phyloP scores from a whole-genome alignment of 1,140 invertebrate genomes.

The Polyergus mexicanus region DNA sequence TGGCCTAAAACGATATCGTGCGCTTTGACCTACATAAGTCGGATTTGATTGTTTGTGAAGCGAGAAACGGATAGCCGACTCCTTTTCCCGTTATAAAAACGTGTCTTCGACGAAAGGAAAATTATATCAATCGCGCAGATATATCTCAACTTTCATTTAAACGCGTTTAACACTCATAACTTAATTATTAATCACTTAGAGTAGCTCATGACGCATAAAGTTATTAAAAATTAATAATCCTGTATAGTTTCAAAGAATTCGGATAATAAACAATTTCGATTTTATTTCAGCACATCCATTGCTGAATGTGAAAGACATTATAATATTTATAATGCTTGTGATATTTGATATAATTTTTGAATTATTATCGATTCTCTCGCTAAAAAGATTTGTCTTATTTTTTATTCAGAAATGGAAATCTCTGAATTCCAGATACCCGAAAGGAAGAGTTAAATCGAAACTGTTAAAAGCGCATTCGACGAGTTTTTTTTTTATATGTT shows the following conservation, averaged over 20 bases:
- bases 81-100: conserved; percentile 7
- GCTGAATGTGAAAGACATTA: too few relatives aligned
- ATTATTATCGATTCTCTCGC: too few relatives aligned
- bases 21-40: conserved; percentile 69
- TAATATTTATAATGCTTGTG: too few relatives aligned
- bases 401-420: background rate
- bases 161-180: background rate
- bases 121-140: background rate
- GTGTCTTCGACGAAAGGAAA: background rate
- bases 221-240: too few relatives aligned
- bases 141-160: background rate
- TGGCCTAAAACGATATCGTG: conserved; percentile 49
- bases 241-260: too few relatives aligned
- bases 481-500: conserved; percentile 37
- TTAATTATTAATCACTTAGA: background rate
- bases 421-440: background rate
- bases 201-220: too few relatives aligned
- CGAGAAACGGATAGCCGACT: background rate
- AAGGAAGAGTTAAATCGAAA: conserved; percentile 8
- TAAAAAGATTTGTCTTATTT: background rate
- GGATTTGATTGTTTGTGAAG: conserved; percentile 67
- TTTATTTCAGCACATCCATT: too few relatives aligned
- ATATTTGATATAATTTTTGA: too few relatives aligned
- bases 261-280: too few relatives aligned
- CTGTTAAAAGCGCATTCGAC: background rate